These are phyloP conservation scores for Actinemys pallida DNA, from an alignment of 2,113 vertebrate species.

Conservation along the genomic window DNA sequence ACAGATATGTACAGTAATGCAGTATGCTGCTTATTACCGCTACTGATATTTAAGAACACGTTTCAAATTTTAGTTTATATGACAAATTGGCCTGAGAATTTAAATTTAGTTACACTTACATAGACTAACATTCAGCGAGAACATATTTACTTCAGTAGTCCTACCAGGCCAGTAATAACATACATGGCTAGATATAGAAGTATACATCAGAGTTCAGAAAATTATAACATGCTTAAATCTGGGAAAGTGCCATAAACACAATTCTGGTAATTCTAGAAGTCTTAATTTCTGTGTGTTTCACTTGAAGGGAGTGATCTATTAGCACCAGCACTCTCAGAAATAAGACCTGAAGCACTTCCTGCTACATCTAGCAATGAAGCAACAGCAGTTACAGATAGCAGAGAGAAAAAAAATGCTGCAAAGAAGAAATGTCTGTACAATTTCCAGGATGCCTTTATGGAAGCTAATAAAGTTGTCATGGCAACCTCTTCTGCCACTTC, in stretches of 20 bases:
- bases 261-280: not conserved
- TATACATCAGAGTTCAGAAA: not conserved
- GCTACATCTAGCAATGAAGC: slow-evolving; percentile 83
- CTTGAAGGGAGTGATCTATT: slow-evolving; percentile 86
- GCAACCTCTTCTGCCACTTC: slow-evolving; percentile 94
- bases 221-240: not conserved
- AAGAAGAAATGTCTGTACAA: slow-evolving; percentile 99
- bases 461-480: slow-evolving; percentile 94
- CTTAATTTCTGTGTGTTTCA: slow-evolving; percentile 39
- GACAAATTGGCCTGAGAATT: not conserved
- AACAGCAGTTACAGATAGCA: slow-evolving; percentile 82
- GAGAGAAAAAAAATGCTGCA: slow-evolving; percentile 90
- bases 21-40: not conserved
- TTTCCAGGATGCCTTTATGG: slow-evolving; percentile 98
- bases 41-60: not conserved
- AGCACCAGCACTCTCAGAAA: slow-evolving; percentile 86
- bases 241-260: not conserved
- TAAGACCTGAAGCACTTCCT: slow-evolving; percentile 86
- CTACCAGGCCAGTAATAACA: not conserved
- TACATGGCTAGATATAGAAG: not conserved
- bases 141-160: not conserved
- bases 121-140: not conserved
- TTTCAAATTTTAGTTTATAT: not conserved
- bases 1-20: not conserved
- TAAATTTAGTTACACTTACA: not conserved